These are phyloP conservation scores for Paraplagusia blochii DNA, from an alignment of 2,113 vertebrate species.

Conservation along the genomic window DNA sequence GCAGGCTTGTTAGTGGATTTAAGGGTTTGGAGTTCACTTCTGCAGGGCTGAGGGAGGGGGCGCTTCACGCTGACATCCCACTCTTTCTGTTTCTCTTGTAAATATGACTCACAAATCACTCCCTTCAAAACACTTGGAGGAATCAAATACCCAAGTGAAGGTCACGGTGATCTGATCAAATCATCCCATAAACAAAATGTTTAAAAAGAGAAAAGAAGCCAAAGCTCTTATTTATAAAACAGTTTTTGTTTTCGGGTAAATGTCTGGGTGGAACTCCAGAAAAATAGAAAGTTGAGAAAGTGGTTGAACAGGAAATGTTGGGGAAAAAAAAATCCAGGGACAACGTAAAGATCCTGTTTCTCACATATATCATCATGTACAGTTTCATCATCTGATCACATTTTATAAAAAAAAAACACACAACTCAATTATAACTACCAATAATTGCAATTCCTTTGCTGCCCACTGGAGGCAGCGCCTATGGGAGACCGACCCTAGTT, in stretches of 20 bases:
- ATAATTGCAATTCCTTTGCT: too few species aligned
- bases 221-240: neutral
- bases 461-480: too few species aligned
- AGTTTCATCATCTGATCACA: too few species aligned
- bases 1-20: conserved; percentile 26
- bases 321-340: too few species aligned
- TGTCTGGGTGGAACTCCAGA: too few species aligned
- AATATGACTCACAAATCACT: conserved; percentile 29
- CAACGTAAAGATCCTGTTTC: too few species aligned
- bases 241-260: neutral
- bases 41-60: conserved; percentile 31
- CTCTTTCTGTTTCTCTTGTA: conserved; percentile 9
- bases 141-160: conserved; percentile 20
- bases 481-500: too few species aligned
- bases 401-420: too few species aligned
- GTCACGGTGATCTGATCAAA: neutral
- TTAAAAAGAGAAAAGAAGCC: conserved; percentile 4
- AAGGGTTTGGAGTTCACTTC: conserved; percentile 23
- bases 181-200: neutral
- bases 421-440: too few species aligned
- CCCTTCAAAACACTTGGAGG: neutral
- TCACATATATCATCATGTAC: too few species aligned
- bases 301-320: too few species aligned
- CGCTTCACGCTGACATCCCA: conserved; percentile 17
- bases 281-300: too few species aligned